Evolutionary conservation across 2,113 vertebrate species (phyloP), one percentile per base, ranked within the genome.

Genomic region (Poecilia latipinna): DNA sequence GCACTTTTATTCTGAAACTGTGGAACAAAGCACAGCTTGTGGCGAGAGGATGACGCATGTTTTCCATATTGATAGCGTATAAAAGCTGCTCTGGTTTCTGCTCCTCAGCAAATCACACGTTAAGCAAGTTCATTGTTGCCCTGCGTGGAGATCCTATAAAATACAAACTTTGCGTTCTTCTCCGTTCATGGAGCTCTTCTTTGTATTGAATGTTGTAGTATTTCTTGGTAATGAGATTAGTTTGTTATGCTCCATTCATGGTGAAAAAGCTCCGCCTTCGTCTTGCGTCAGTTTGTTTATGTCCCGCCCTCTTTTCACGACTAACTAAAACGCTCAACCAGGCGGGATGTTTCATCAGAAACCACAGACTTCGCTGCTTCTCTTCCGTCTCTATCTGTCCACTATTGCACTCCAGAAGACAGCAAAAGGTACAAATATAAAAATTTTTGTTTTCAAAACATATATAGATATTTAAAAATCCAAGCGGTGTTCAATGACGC

Each of bases 271-370:
- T 15, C 74, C 80, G 6, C 74, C 70, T n/a, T 12, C 0, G 4
- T n/a, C 8, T n/a, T 72, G 37, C 60, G 79, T 84, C 79, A 77
- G 60, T 68, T 64, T 76, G 72, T 85, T 82, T 82, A 48, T 29
- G 62, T 63, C 68, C 70, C 8, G 31, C 31, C 37, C 13, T 17
- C 28, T 28, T 42, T 48, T n/a, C 44, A 2, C 65, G 8, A 39
- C 57, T 10, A 31, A 66, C 71, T 15, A 80, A 82, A 79, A 65
- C 15, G 0, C 65, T 3, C 12, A 3, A 0, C 1, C 0, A 17
- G 54, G 79, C 73, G 82, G 84, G 63, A 67, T 51, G 80, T 89
- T 91, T 90, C 88, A 22, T 79, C 88, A 31, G 73, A 73, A 8
- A 35, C 37, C 17, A 4, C 17, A 1, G 4, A 12, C 4, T 4